Base-by-base conservation (phyloP, 2,113 vertebrate species). In the Nestor notabilis region DNA sequence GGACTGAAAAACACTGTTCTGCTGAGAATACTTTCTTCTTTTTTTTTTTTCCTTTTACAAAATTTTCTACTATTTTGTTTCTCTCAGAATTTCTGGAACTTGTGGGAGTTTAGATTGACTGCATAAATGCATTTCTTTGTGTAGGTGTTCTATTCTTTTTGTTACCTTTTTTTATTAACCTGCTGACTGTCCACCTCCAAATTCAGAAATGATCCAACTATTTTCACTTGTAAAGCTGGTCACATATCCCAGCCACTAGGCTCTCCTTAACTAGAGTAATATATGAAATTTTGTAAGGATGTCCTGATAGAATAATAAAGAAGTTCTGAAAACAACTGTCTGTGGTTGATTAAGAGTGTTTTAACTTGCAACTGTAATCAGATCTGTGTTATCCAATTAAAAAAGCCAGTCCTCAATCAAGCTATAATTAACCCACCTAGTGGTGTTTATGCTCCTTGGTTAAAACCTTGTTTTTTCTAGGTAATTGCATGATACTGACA, bases 341-440 rank as follows among this genome's bases (percentile, higher is more conserved):
- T 79, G 7, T 21, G 1, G 3, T 74, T 88, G 53, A 87, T 82
- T 53, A 96, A 86, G 56, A 69, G 10, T 47, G 15, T 44, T 95
- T 90, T 86, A 93, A 89, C 77, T 93, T 89, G 27, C 10, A 93
- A 83, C 3, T 52, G 11, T 82, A 91, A 96, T 95, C 50, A 86
- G 84, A 78, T 49, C 19, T 72, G 29, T 89, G 53, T 85, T 87
- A 91, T n/a, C 23, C 29, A 93, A 50, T 89, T 89, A 61, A 94
- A 83, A 96, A 94, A 37, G 5, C 2, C 11, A 43, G 15, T 65
- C 61, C 61, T 89, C 61, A 75, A 49, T 58, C 74, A 91, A 65
- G 7, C 5, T 82, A 14, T 96, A 94, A 89, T 93, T 81, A 89
- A 89, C 60, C 65, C 37, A 69, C 31, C 4, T 49, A 44, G 10